These are phyloP conservation scores for Meleagris gallopavo DNA, from an alignment of 2,113 vertebrate species.

Conservation along the genomic window DNA sequence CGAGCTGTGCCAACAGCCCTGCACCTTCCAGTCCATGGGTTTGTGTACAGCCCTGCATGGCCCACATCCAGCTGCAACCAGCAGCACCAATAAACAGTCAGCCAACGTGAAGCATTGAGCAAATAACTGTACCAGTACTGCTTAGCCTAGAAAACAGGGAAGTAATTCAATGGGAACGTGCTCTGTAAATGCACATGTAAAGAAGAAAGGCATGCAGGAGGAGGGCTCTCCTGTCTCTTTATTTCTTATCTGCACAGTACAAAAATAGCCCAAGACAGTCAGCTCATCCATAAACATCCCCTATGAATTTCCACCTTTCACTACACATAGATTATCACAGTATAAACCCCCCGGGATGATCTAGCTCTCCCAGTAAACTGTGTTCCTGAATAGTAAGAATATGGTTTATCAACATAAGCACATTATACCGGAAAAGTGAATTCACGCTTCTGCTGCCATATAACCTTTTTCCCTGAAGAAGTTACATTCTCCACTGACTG, in stretches of 20 bases:
- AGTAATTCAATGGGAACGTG: neutral
- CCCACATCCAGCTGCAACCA: neutral
- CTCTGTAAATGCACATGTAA: neutral
- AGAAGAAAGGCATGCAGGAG: neutral
- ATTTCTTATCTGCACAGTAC: neutral
- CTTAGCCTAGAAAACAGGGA: neutral
- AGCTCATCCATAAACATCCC: constrained; percentile 38
- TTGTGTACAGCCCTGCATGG: neutral
- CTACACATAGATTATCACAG: neutral
- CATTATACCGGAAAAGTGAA: neutral
- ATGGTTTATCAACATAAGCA: constrained; percentile 33
- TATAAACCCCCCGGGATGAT: constrained; percentile 7
- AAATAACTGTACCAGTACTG: neutral
- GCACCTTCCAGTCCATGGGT: rapidly evolving
- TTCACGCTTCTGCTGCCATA: constrained; percentile 2
- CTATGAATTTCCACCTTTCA: neutral
- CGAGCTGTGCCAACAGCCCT: neutral
- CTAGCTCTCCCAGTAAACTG: neutral
- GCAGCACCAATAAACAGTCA: neutral
- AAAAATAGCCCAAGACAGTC: neutral
- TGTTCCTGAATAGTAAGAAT: neutral
- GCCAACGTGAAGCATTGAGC: neutral
- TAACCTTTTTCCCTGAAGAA: neutral
- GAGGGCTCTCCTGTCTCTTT: neutral
- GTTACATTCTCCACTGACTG: neutral